Evolutionary conservation across 2,113 vertebrate species (phyloP).

Genomic region (Bolborhynchus lineola): DNA sequence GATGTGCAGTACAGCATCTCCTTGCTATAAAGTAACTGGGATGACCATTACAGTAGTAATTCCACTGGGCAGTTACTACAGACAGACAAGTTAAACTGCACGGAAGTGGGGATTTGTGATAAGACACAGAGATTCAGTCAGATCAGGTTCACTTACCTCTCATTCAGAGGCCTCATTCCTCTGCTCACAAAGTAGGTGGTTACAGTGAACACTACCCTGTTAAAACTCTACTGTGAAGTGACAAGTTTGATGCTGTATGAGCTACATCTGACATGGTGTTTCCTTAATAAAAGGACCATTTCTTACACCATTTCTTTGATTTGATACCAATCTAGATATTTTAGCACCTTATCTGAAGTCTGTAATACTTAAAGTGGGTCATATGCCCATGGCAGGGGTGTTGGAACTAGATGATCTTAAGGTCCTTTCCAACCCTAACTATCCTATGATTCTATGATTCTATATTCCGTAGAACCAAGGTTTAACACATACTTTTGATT

Average conservation of each 20-base stretch:
- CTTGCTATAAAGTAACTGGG: background rate
- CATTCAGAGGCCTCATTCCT: background rate
- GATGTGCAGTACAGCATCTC: background rate
- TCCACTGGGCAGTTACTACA: background rate
- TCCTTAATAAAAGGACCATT: background rate
- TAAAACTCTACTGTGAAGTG: background rate
- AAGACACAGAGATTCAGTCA: constrained; percentile 22
- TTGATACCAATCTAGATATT: background rate
- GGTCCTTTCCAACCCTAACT: too few relatives aligned
- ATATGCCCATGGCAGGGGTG: background rate
- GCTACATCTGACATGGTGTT: background rate
- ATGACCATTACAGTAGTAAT: background rate
- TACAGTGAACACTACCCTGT: background rate
- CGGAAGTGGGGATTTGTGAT: background rate
- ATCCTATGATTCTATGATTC: too few relatives aligned
- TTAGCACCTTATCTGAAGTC: background rate
- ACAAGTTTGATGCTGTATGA: background rate
- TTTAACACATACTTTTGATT: background rate
- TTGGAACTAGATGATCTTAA: too few relatives aligned
- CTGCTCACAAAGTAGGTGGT: background rate
- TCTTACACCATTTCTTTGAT: background rate
- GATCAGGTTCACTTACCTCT: background rate
- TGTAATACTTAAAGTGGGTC: background rate
- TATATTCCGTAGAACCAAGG: background rate
- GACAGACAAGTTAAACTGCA: background rate